Evolutionary conservation across 2,797 vertebrate species (phyloP), one percentile per base, ranked within the genome.

Genomic region (Ctenosaura bakeri): DNA sequence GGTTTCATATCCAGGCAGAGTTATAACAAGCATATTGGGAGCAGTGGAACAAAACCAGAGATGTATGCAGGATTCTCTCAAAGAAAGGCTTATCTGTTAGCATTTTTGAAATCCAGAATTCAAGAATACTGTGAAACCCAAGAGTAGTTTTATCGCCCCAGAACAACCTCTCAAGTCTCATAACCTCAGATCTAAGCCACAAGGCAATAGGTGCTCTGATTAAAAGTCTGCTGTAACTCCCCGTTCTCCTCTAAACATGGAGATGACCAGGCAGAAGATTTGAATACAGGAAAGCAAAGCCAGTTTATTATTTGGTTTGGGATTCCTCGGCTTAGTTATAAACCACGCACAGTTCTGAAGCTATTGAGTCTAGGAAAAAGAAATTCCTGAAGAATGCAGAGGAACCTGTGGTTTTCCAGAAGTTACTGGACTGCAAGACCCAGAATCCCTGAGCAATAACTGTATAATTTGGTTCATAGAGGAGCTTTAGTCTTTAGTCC

Each of bases 1-100:
- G 24, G 54, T 96, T 97, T 97, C 93, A 90, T 90, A 87, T 82
- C n/a, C 93, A 92, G 62, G 35, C 95, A 84, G 90, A 88, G 85
- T 94, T 79, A 69, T 83, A 88, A 88, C 74, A 92, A 88, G 92
- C 92, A 94, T 79, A 35, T 82, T 93, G 89, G 86, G 56, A 83
- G 69, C 89, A 83, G 26, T 74, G 85, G 54, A 32, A n/a, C 89
- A 92, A 78, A 92, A 84, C 52, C 93, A 93, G 69, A 92, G 50
- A 83, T 86, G 88, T 71, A 82, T 79, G 64, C 89, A 90, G 0
- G 5, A 87, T 93, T 92, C 0, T 92, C 85, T 93, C 56, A 88
- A 80, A 83, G 7, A 88, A 93, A 92, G 2, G 24, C 64, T 92
- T 85, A 50, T 82, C 13, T 85, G 56, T 78, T 38, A 78, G 22